Base-by-base conservation (phyloP, 2,888 invertebrate species). In the Nasonovia ribisnigri region DNA sequence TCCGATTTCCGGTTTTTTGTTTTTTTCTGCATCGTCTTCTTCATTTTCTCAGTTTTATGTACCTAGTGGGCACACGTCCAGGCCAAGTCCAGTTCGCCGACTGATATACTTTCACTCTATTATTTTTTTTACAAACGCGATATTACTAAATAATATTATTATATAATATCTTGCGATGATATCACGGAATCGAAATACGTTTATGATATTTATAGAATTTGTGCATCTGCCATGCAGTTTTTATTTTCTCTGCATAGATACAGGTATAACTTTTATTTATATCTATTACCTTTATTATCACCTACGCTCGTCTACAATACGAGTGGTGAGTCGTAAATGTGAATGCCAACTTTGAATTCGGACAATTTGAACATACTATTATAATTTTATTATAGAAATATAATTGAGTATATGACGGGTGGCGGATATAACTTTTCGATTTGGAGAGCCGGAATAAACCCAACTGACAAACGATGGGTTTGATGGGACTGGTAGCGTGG, bases 21-120 rank as follows among this genome's bases (percentile, higher is more conserved):
- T 91, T 84, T 84, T 86, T 88, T 77, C 13, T 77, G 43, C 13
- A 16, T 54, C 26, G 24, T 57, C 42, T 36, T n/a, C 29, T n/a
- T 46, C 26, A 67, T 67, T n/a, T 46, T 42, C 13, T 43, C 10
- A 48, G 60, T 67, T 91, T 91, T 48, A 24, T 48, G 36, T 67
- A 92, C 92, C 90, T 60, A 90, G 84, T 93, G 90, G 93, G 93
- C 93, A 93, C 93, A 48, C 42, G 57, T 93, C 93, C 93, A 93
- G 86, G 84, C 46, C 24, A 43, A 93, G 89, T 57, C 84, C 84
- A 84, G 84, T 89, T 36, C 20, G 2, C 51, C 43, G n/a, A 36
- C n/a, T 77, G 84, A 54, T 42, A 92, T 60, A 92, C 88, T 89
- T 89, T 92, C 84, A 54, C 88, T 92, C 46, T 84, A 91, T 84